Conservation (phyloP, 2,797 vertebrate genomes). For the Lateolabrax maculatus region DNA sequence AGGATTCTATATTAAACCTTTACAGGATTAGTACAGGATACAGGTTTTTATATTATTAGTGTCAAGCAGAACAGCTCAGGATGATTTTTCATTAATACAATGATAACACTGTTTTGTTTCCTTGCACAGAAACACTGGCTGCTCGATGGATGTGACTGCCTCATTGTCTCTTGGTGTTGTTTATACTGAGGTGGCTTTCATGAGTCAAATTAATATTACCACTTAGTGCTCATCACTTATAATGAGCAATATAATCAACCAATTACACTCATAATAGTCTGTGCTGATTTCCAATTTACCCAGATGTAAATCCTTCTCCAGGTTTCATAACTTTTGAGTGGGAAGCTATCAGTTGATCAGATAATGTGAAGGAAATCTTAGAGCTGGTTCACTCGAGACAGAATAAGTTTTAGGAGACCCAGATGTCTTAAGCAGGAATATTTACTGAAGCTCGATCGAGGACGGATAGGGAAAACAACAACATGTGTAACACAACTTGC, state of each 20-base stretch:
- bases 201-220: constrained; percentile 80
- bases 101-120: constrained; percentile 42
- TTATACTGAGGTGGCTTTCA: constrained; percentile 73
- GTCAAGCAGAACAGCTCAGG: constrained; percentile 24
- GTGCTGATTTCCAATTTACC: constrained; percentile 73
- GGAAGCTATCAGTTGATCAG: constrained; percentile 50
- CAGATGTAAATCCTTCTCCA: constrained; percentile 59
- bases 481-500: no score
- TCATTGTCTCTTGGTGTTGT: constrained; percentile 61
- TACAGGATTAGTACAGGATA: neutral
- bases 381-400: no score
- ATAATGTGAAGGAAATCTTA: constrained; percentile 50
- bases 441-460: no score
- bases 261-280: constrained; percentile 77
- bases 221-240: constrained; percentile 75
- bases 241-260: constrained; percentile 80
- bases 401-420: no score
- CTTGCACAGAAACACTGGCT: constrained; percentile 16
- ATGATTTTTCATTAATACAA: constrained; percentile 30
- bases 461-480: no score
- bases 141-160: constrained; percentile 33
- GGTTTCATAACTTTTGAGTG: constrained; percentile 53
- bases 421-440: no score
- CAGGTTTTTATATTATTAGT: constrained; percentile 25
- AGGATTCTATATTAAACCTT: constrained; percentile 16